Conservation (phyloP, 2,888 invertebrate genomes). For the Ferdinandea cuprea region DNA sequence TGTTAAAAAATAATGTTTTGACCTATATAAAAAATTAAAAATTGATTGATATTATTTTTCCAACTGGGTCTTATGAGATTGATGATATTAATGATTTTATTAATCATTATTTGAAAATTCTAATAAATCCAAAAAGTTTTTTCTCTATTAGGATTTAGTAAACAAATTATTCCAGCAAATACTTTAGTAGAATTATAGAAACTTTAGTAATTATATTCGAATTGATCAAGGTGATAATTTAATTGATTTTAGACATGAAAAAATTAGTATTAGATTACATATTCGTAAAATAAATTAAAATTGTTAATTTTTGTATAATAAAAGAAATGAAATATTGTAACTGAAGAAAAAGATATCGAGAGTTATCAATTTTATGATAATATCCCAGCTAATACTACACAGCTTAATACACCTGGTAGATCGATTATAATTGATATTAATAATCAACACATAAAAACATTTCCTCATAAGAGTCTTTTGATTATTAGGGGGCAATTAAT, state of each 20-base stretch:
- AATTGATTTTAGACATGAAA: constrained; percentile 78
- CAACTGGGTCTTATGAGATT: constrained; percentile 78
- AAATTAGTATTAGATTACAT: constrained; percentile 76
- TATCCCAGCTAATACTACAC: constrained; percentile 14
- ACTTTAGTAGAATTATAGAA: constrained; percentile 75
- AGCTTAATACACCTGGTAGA: constrained; percentile 22
- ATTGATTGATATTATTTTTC: constrained; percentile 75
- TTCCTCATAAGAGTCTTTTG: constrained; percentile 29
- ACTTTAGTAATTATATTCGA: constrained; percentile 65
- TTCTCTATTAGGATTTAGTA: constrained; percentile 18
- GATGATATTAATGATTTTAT: constrained; percentile 74
- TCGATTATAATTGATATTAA: constrained; percentile 34
- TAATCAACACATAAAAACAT: constrained; percentile 29
- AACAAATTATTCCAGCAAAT: constrained; percentile 46
- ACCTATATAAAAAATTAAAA: constrained; percentile 55
- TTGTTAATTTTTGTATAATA: constrained; percentile 9
- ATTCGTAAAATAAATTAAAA: constrained; percentile 29
- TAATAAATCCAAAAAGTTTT: constrained; percentile 31
- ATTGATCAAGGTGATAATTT: constrained; percentile 77
- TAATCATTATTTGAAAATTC: constrained; percentile 16
- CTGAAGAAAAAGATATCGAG: constrained; percentile 33
- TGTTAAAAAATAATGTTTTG: constrained; percentile 78
- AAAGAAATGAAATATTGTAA: constrained; percentile 25
- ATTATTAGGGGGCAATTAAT: constrained; percentile 29
- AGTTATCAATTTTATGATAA: constrained; percentile 24